Evolutionary conservation across 1,140 invertebrate genomes (phyloP).

Genomic region (Streblospio benedicti): DNA sequence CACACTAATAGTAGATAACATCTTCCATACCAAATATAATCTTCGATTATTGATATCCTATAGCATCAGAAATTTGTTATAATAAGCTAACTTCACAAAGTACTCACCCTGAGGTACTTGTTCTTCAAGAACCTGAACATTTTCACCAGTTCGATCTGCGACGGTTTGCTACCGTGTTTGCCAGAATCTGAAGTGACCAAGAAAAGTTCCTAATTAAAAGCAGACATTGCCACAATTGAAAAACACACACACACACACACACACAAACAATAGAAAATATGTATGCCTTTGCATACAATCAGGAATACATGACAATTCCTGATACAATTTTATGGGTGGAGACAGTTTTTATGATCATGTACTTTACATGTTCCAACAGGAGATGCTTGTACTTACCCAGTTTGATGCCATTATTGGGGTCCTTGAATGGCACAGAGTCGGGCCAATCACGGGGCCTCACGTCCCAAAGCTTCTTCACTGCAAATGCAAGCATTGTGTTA

Average conservation of each 20-base stretch:
- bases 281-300: no score
- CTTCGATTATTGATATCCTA: no score
- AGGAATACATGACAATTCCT: no score
- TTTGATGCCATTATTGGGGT: constrained; percentile 7
- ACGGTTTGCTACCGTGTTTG: constrained; percentile 12
- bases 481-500: no score
- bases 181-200: not conserved
- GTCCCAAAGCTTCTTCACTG: constrained; percentile 11
- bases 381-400: not conserved
- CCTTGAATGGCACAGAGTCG: constrained; percentile 6
- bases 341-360: not conserved
- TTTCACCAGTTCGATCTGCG: not conserved
- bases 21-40: no score
- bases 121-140: constrained; percentile 6
- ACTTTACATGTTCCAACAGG: not conserved
- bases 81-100: no score
- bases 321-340: no score
- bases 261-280: not conserved
- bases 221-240: no score
- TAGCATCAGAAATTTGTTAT: no score
- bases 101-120: no score
- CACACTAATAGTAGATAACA: no score
- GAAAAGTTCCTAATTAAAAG: not conserved
- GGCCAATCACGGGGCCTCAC: constrained; percentile 7
- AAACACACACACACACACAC: no score